Percentiles rank a stretch among this genome's conserved stretches.
phyloP scores from a whole-genome alignment of 2,797 vertebrate genomes.

The Cyclopterus lumpus region DNA sequence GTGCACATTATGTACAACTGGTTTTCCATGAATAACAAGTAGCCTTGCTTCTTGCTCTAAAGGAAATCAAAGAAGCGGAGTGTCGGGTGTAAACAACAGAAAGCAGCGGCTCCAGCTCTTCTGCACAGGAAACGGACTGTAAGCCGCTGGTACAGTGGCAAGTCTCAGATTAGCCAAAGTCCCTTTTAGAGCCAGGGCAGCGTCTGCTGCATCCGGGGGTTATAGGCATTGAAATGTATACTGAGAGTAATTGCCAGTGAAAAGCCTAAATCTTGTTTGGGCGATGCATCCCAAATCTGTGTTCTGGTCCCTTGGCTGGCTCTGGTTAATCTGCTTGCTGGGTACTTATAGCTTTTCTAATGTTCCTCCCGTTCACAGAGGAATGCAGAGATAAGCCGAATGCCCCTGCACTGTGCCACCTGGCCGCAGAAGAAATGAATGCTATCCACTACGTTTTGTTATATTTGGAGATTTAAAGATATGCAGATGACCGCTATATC shows the following conservation, averaged over 20 bases:
- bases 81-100: slow-evolving; percentile 29
- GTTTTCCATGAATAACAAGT: slow-evolving; percentile 58
- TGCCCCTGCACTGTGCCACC: slow-evolving; percentile 20
- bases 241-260: slow-evolving; percentile 76
- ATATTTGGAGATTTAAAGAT: slow-evolving; percentile 37
- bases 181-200: slow-evolving; percentile 53
- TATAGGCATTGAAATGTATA: slow-evolving; percentile 64
- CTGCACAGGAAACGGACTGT: slow-evolving; percentile 40
- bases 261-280: slow-evolving; percentile 78
- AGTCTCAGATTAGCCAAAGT: slow-evolving; percentile 67
- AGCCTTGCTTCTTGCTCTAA: slow-evolving; percentile 18
- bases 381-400: slow-evolving; percentile 68
- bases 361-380: slow-evolving; percentile 56
- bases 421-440: slow-evolving; percentile 56
- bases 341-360: slow-evolving; percentile 65
- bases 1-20: slow-evolving; percentile 30
- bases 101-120: slow-evolving; percentile 9
- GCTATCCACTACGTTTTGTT: slow-evolving; percentile 30
- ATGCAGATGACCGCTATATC: slow-evolving; percentile 25
- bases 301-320: slow-evolving; percentile 64
- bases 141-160: slow-evolving; percentile 51
- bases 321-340: slow-evolving; percentile 77
- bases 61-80: slow-evolving; percentile 25
- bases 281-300: slow-evolving; percentile 75
- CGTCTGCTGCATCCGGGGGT: slow-evolving; percentile 41